Evolutionary conservation across 2,113 vertebrate species (phyloP).

Genomic region (Tenebrosternarchus preto): DNA sequence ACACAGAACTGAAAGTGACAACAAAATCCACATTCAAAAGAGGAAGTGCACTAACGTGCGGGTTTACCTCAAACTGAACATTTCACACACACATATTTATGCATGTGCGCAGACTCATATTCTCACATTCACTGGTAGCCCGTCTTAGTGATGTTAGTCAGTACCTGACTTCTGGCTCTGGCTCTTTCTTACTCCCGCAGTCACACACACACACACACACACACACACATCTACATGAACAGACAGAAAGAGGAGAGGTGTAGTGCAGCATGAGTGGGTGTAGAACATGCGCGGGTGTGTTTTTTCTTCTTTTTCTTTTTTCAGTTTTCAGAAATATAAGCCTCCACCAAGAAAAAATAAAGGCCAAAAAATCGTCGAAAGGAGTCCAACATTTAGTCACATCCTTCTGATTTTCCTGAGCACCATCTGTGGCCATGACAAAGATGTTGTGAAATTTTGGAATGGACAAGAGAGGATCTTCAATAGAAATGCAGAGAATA

Average conservation of each 20-base stretch:
- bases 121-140: conserved; percentile 19
- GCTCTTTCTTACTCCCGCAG: conserved; percentile 50
- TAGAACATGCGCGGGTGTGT: conserved; percentile 44
- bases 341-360: background rate
- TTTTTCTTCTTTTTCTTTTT: conserved; percentile 36
- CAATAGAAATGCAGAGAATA: too few relatives aligned
- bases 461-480: too few relatives aligned
- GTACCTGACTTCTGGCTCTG: conserved; percentile 65
- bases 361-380: background rate
- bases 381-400: background rate
- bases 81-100: conserved; percentile 26
- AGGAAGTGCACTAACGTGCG: conserved; percentile 63
- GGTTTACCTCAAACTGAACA: conserved; percentile 61
- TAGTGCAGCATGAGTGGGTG: conserved; percentile 37
- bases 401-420: background rate
- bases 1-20: conserved; percentile 59
- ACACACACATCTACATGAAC: conserved; percentile 16
- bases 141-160: conserved; percentile 58
- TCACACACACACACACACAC: conserved; percentile 38
- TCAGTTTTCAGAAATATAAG: conserved; percentile 10
- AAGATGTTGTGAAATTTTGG: background rate
- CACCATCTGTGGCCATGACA: conserved; percentile 25
- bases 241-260: conserved; percentile 28
- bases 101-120: background rate
- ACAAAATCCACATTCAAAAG: conserved; percentile 47